Evolutionary conservation across 2,888 invertebrate genomes (phyloP).

Genomic region (Dinocampus coccinellae): DNA sequence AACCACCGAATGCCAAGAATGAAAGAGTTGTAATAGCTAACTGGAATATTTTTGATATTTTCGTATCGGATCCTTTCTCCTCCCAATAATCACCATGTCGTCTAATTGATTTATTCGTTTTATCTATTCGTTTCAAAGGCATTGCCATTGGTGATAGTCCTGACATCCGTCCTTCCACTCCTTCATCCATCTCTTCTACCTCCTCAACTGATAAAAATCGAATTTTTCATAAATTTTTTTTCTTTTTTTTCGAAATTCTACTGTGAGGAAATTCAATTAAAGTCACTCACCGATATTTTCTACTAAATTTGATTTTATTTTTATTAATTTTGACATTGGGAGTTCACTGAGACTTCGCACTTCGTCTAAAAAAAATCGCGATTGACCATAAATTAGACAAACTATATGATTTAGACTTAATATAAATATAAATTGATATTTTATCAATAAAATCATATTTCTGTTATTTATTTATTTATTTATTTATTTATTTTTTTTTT

Average conservation of each 20-base stretch:
- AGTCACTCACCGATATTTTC: slow-evolving; percentile 50
- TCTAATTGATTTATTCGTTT: slow-evolving; percentile 57
- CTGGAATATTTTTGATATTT: slow-evolving; percentile 82
- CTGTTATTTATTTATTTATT: too few relatives aligned
- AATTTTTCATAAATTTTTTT: background rate
- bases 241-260: background rate
- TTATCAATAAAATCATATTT: slow-evolving; percentile 18
- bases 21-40: slow-evolving; percentile 83
- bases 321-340: slow-evolving; percentile 78
- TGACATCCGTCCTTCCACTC: slow-evolving; percentile 35
- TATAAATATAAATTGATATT: slow-evolving; percentile 16
- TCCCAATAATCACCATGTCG: slow-evolving; percentile 71
- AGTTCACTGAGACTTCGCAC: slow-evolving; percentile 76
- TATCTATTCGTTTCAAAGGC: slow-evolving; percentile 51
- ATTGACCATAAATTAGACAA: background rate
- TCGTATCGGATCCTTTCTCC: slow-evolving; percentile 72
- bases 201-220: slow-evolving; percentile 3
- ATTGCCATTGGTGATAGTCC: slow-evolving; percentile 55
- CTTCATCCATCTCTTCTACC: slow-evolving; percentile 24
- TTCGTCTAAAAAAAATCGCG: slow-evolving; percentile 55
- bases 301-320: slow-evolving; percentile 72
- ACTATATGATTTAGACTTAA: background rate
- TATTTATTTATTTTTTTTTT: background rate
- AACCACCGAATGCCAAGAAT: slow-evolving; percentile 88
- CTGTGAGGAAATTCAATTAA: background rate